phyloP scores from a whole-genome alignment of 2,888 invertebrate species.

The Synanthedon andrenaeformis region DNA sequence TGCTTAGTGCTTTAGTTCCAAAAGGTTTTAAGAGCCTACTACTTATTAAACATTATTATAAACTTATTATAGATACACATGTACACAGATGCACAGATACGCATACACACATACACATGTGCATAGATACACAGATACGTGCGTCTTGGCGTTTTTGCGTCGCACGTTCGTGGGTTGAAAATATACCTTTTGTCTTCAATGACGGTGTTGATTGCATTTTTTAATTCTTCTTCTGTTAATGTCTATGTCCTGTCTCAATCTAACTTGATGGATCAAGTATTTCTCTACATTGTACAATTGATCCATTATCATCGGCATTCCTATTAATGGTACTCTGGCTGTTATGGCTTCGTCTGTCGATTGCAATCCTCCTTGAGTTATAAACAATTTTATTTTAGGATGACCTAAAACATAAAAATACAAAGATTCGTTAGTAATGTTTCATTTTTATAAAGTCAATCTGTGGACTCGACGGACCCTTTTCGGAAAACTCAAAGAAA shows the following conservation, averaged over 20 bases:
- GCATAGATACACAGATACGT: too few relatives aligned
- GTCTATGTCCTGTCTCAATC: slow-evolving; percentile 23
- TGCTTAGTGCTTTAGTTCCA: too few relatives aligned
- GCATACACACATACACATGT: too few relatives aligned
- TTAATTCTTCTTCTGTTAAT: slow-evolving; percentile 19
- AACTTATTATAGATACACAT: too few relatives aligned
- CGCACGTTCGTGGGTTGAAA: too few relatives aligned
- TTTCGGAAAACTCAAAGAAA: too few relatives aligned
- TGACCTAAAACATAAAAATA: slow-evolving; percentile 25
- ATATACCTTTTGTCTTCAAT: slow-evolving; percentile 15
- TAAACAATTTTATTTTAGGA: slow-evolving; percentile 47
- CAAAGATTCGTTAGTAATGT: neutral
- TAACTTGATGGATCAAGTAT: slow-evolving; percentile 23
- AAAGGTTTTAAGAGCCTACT: too few relatives aligned
- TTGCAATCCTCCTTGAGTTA: slow-evolving; percentile 52
- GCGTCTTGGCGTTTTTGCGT: too few relatives aligned
- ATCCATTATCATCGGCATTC: slow-evolving; percentile 42
- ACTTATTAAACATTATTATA: too few relatives aligned
- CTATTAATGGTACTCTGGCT: slow-evolving; percentile 40
- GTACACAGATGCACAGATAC: too few relatives aligned
- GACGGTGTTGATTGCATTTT: slow-evolving; percentile 15
- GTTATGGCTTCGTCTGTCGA: slow-evolving; percentile 48
- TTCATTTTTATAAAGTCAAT: too few relatives aligned
- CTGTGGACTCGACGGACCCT: too few relatives aligned
- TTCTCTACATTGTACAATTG: slow-evolving; percentile 39